phyloP scores from a whole-genome alignment of 1,140 invertebrate genomes.

The Calycopis cecrops region DNA sequence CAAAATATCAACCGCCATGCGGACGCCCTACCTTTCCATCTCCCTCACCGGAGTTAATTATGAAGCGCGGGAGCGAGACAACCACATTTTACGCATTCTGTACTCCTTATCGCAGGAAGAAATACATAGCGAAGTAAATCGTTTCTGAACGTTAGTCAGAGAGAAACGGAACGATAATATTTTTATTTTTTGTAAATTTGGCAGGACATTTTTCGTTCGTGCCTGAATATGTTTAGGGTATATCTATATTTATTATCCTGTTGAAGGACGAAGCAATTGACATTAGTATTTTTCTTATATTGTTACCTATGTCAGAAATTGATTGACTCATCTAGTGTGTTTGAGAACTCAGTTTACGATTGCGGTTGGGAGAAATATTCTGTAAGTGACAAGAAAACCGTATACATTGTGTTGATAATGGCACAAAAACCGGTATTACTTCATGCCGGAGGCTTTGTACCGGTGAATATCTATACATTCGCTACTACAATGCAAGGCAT shows the following conservation, averaged over 20 bases:
- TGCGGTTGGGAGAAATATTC: conserved; percentile 61
- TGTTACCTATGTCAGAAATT: conserved; percentile 47
- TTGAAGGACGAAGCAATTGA: not conserved
- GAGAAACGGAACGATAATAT: conserved; percentile 56
- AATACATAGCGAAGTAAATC: conserved; percentile 65
- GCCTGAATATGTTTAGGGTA: not conserved
- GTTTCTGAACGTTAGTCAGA: conserved; percentile 57
- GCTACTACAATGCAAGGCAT: conserved; percentile 50
- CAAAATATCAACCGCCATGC: conserved; percentile 65
- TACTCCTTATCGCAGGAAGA: conserved; percentile 65
- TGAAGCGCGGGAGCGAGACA: conserved; percentile 43
- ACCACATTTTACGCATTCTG: conserved; percentile 35
- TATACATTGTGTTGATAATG: conserved; percentile 47
- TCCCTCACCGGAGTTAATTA: conserved; percentile 50
- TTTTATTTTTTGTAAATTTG: conserved; percentile 43
- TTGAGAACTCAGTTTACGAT: conserved; percentile 47
- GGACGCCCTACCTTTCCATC: conserved; percentile 62
- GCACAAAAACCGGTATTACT: conserved; percentile 50
- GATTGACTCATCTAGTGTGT: conserved; percentile 44
- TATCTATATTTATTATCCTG: not conserved
- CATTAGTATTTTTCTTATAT: conserved; percentile 28
- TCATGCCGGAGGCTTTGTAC: conserved; percentile 57
- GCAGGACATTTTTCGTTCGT: conserved; percentile 12
- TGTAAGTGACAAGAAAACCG: conserved; percentile 40
- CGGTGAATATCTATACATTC: conserved; percentile 58